phyloP scores from a whole-genome alignment of 2,888 invertebrate genomes.

The Dysmachus trigonus region DNA sequence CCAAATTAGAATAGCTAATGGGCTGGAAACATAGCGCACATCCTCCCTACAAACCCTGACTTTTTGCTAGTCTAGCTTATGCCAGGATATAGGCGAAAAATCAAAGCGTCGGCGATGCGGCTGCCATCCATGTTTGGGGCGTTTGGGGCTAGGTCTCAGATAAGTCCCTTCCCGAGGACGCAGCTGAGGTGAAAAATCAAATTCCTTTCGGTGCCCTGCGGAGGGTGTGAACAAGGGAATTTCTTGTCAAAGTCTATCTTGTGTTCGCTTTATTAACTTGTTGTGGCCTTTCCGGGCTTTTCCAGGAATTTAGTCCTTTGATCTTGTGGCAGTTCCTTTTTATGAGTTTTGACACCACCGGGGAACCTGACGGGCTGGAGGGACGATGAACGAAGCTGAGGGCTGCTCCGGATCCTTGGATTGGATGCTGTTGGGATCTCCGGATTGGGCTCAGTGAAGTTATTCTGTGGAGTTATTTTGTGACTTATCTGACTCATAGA shows the following conservation, averaged over 20 bases:
- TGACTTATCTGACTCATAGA: background rate
- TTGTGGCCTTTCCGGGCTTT: constrained; percentile 6
- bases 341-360: background rate
- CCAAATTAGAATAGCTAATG: constrained; percentile 33
- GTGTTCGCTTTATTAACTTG: constrained; percentile 26
- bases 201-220: background rate
- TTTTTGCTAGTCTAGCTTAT: background rate
- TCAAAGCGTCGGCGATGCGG: background rate
- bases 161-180: background rate
- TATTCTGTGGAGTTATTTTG: background rate
- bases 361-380: background rate
- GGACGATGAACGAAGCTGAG: background rate
- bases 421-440: background rate
- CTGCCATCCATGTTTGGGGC: background rate
- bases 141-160: background rate
- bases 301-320: constrained; percentile 14
- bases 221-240: constrained; percentile 14
- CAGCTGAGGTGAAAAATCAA: constrained; percentile 13
- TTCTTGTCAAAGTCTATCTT: constrained; percentile 22
- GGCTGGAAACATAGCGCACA: constrained; percentile 9
- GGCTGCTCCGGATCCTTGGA: background rate
- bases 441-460: background rate
- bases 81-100: background rate
- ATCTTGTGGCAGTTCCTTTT: background rate
- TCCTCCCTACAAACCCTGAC: background rate